Percentiles rank a stretch among this genome's conserved stretches.
Evolutionary conservation across 2,113 vertebrate genomes (phyloP).

Genomic region (Tylochromis polylepis): DNA sequence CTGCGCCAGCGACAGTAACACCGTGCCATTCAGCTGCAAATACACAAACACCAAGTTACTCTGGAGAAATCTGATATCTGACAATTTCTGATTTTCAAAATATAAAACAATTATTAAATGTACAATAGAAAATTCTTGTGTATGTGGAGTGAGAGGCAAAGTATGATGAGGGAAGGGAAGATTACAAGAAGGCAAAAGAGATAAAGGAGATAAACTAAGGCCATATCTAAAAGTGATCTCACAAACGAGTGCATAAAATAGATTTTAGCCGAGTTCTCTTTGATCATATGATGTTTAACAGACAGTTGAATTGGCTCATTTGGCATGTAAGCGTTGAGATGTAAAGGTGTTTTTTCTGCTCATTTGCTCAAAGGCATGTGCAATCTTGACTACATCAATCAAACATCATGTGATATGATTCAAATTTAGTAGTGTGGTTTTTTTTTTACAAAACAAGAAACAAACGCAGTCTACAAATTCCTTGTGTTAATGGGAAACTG

Average conservation of each 20-base stretch:
- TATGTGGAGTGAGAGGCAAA: neutral
- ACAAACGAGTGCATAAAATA: neutral
- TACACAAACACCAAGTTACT: neutral
- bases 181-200: neutral
- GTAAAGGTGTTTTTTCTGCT: neutral
- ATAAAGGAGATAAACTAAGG: neutral
- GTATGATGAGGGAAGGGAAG: neutral
- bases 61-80: neutral
- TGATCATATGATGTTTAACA: neutral
- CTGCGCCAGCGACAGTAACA: neutral
- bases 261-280: neutral
- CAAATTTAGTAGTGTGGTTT: neutral
- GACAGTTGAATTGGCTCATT: neutral
- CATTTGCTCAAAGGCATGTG: neutral
- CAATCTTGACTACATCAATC: neutral
- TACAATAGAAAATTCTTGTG: neutral
- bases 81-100: neutral
- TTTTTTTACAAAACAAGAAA: no score
- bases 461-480: neutral
- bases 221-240: neutral
- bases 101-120: neutral
- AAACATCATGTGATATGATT: neutral
- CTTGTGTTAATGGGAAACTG: neutral
- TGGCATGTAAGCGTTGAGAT: neutral
- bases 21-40: slow-evolving; percentile 52